phyloP scores from a whole-genome alignment of 2,888 invertebrate species.

The Thalpophila matura region DNA sequence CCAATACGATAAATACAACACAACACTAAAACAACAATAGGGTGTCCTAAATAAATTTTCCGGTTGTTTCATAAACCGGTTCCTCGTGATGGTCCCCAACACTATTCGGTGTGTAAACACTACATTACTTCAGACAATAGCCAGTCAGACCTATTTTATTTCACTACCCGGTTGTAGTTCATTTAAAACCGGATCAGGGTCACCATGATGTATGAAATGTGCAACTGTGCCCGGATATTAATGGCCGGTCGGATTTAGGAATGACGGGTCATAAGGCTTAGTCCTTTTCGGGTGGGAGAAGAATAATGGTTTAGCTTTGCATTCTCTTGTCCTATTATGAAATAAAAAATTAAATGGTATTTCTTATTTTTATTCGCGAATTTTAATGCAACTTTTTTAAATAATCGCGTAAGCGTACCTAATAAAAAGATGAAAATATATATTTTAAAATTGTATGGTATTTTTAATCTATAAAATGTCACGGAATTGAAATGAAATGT shows the following conservation, averaged over 20 bases:
- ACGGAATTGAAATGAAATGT: too few relatives aligned
- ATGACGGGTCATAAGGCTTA: conserved; percentile 45
- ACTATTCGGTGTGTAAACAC: conserved; percentile 56
- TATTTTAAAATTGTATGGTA: too few relatives aligned
- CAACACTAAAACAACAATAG: conserved; percentile 1
- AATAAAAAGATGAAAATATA: too few relatives aligned
- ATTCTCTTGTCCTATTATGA: background rate
- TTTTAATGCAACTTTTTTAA: too few relatives aligned
- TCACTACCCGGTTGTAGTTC: conserved; percentile 63
- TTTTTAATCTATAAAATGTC: too few relatives aligned
- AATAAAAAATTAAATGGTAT: too few relatives aligned
- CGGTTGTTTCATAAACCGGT: conserved; percentile 31
- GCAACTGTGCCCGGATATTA: conserved; percentile 55
- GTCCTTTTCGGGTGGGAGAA: conserved; percentile 24
- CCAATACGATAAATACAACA: too few relatives aligned
- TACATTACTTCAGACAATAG: conserved; percentile 70
- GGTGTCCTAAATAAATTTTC: conserved; percentile 24
- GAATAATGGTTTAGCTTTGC: conserved; percentile 31
- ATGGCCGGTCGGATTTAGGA: conserved; percentile 50
- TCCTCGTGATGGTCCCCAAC: conserved; percentile 41
- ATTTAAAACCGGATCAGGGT: conserved; percentile 65
- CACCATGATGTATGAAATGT: conserved; percentile 64
- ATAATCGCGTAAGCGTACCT: too few relatives aligned
- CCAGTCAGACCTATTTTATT: conserved; percentile 67
- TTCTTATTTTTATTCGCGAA: too few relatives aligned